Base-by-base conservation (phyloP, 2,113 vertebrate genomes). In the Gavialis gangeticus region DNA sequence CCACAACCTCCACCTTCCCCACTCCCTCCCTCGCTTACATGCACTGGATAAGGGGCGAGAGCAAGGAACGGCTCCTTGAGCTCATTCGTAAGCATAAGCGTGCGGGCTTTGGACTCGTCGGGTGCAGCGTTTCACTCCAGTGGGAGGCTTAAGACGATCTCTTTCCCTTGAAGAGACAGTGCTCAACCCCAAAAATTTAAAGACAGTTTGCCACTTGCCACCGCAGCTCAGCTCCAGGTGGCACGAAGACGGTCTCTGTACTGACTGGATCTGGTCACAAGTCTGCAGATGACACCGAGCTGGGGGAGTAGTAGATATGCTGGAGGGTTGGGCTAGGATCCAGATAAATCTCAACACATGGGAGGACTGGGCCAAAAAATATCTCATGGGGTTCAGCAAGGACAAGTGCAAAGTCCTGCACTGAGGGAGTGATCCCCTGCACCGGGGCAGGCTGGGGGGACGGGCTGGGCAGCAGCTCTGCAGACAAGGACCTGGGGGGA, bases 121-220 rank as follows among this genome's bases (percentile, higher is more conserved):
- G 59, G 56, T 71, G 88, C 73, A 71, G 91, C 94, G 90, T 91
- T 66, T 91, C 91, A 87, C 75, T 85, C 87, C 85, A 84, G 34
- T 28, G 14, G 75, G 94, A 89, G n/a, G 30, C 64, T 94, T 78
- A 66, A 57, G 92, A 93, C 4, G 37, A 60, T 80, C 75, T 64
- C 55, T 11, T 4, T 3, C 21, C 78, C 73, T 88, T 83, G 46
- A 89, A 95, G 89, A 91, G 4, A 2, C 18, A 67, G 30, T 79
- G 82, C 71, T 54, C 86, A 25, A 63, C 30, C 60, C 73, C 83
- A 37, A 75, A 80, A 16, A 84, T 87, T 77, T 86, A 82, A 95
- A 87, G 69, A 75, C 37, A 55, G 76, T 18, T 8, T 69, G 34
- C 30, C 59, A 1, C 62, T 93, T 85, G 62, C 55, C 64, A 46